These are phyloP conservation scores for Melanchra persicariae DNA, from an alignment of 2,888 invertebrate genomes.

Conservation along the genomic window DNA sequence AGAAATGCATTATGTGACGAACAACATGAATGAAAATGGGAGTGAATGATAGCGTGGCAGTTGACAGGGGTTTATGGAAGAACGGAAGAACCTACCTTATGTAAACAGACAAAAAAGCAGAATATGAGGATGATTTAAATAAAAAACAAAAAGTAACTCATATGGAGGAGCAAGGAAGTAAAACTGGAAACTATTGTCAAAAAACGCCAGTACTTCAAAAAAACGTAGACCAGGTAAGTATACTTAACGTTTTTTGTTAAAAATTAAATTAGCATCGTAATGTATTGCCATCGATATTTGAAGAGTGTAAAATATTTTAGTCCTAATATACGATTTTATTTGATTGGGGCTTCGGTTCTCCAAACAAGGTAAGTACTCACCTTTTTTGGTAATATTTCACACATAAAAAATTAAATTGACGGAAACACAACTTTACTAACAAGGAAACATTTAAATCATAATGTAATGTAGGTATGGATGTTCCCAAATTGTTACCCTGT, in stretches of 20 bases:
- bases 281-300: constrained; percentile 10
- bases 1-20: not conserved
- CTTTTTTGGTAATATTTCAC: constrained; percentile 17
- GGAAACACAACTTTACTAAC: constrained; percentile 31
- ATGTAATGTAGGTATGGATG: not conserved
- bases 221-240: too few relatives aligned
- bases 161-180: not conserved
- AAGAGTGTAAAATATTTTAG: constrained; percentile 13
- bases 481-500: constrained; percentile 9
- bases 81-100: too few relatives aligned
- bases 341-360: constrained; percentile 24
- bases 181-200: constrained; percentile 1
- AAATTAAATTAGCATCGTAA: not conserved
- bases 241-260: not conserved
- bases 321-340: not conserved
- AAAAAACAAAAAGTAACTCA: not conserved
- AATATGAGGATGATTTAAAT: too few relatives aligned
- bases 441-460: constrained; percentile 31
- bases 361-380: constrained; percentile 24
- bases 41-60: not conserved
- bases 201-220: not conserved
- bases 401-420: constrained; percentile 33
- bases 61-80: not conserved
- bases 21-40: not conserved
- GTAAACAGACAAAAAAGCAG: too few relatives aligned